A percentile compares a stretch with the other conserved stretches of the same genome.
phyloP scores from a whole-genome alignment of 2,113 vertebrate species.

The Pungitius pungitius region DNA sequence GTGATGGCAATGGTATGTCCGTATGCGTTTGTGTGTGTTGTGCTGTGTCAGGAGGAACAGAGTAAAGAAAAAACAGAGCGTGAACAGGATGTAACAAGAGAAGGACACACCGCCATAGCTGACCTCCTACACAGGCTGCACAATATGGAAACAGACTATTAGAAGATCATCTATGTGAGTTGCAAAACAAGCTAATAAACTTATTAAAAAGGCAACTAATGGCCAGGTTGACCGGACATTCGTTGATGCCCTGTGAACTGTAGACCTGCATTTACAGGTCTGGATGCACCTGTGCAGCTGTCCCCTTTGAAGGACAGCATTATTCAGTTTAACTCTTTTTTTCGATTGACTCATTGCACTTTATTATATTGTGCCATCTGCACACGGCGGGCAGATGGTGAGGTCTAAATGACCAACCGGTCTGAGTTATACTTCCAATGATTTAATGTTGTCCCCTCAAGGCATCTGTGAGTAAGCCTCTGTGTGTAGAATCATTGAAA shows the following conservation, averaged over 20 bases:
- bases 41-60: conserved; percentile 64
- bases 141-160: conserved; percentile 78
- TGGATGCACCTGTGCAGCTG: background rate
- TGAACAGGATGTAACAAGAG: conserved; percentile 57
- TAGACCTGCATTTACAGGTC: background rate
- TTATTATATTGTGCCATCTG: background rate
- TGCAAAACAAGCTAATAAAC: background rate
- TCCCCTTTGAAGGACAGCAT: background rate
- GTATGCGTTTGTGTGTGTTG: conserved; percentile 58
- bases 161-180: conserved; percentile 80
- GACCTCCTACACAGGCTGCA: conserved; percentile 74
- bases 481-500: background rate
- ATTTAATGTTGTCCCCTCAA: background rate
- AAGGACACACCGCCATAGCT: conserved; percentile 71
- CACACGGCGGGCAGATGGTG: background rate
- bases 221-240: background rate
- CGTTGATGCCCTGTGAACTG: background rate
- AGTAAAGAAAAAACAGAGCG: conserved; percentile 47
- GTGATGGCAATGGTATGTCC: background rate
- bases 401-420: background rate
- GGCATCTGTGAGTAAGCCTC: no score
- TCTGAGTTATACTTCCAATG: background rate
- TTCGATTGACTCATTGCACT: background rate
- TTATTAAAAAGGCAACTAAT: background rate
- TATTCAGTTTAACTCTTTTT: background rate